phyloP scores from a whole-genome alignment of 1,140 invertebrate genomes.

The Sinonovacula constricta region DNA sequence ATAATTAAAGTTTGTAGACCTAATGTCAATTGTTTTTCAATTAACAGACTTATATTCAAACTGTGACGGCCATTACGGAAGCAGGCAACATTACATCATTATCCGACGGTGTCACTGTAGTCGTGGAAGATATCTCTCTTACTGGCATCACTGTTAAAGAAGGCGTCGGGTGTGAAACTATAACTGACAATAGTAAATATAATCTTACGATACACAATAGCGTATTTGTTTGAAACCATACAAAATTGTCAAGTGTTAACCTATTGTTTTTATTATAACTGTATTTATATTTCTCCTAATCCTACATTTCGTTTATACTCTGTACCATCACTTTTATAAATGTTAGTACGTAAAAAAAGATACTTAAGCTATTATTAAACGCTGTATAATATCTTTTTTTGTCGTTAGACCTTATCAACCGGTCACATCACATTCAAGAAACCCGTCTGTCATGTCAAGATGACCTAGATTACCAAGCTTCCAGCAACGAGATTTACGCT shows the following conservation, averaged over 20 bases:
- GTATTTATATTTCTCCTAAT: no score
- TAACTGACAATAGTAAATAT: not conserved
- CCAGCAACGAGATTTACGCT: not conserved
- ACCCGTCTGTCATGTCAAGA: not conserved
- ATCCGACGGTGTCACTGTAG: conserved; percentile 38
- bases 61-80: conserved; percentile 16
- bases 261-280: no score
- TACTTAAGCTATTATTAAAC: no score
- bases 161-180: not conserved
- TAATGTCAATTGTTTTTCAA: no score
- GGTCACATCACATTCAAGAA: conserved; percentile 7
- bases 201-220: not conserved
- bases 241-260: no score
- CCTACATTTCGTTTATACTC: no score
- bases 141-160: not conserved
- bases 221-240: not conserved
- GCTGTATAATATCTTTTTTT: no score
- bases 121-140: not conserved
- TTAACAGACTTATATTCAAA: conserved; percentile 42
- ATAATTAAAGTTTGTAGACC: no score
- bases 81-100: conserved; percentile 20
- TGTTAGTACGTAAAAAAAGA: no score
- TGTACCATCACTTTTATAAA: no score
- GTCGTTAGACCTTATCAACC: no score
- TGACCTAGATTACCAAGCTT: not conserved